These are phyloP conservation scores for Phalera bucephala DNA, from an alignment of 2,888 invertebrate genomes.

Conservation along the genomic window DNA sequence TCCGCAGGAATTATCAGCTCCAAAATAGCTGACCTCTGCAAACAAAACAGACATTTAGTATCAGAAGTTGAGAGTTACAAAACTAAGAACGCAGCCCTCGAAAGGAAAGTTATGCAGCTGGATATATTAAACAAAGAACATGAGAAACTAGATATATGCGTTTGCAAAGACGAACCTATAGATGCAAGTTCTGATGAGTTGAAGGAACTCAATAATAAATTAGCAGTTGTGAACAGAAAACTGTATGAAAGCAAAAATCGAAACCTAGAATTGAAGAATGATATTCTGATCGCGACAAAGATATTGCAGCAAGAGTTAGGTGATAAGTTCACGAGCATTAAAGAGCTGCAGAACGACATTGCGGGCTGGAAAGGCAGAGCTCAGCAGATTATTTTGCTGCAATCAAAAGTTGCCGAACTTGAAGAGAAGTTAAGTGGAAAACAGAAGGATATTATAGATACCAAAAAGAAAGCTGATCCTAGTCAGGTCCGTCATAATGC, in stretches of 20 bases:
- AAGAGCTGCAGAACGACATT: slow-evolving; percentile 80
- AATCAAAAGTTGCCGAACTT: slow-evolving; percentile 86
- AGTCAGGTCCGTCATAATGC: no score
- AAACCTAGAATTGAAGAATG: slow-evolving; percentile 87
- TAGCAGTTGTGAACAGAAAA: slow-evolving; percentile 83
- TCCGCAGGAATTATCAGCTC: slow-evolving; percentile 81
- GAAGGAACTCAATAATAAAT: slow-evolving; percentile 84
- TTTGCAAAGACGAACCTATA: slow-evolving; percentile 73
- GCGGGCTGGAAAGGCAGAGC: slow-evolving; percentile 90
- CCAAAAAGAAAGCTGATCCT: slow-evolving; percentile 60
- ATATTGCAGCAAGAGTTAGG: slow-evolving; percentile 90
- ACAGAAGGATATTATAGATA: slow-evolving; percentile 49
- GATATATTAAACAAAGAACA: slow-evolving; percentile 63
- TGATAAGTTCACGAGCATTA: slow-evolving; percentile 86
- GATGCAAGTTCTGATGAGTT: slow-evolving; percentile 71
- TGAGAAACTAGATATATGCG: slow-evolving; percentile 56
- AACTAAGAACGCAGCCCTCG: slow-evolving; percentile 81
- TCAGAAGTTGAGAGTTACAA: slow-evolving; percentile 84
- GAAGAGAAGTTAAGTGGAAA: slow-evolving; percentile 83
- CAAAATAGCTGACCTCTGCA: slow-evolving; percentile 87
- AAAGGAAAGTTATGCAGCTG: slow-evolving; percentile 73
- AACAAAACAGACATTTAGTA: slow-evolving; percentile 85
- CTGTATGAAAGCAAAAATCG: slow-evolving; percentile 87
- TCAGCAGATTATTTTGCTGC: slow-evolving; percentile 87
- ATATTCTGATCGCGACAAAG: slow-evolving; percentile 88